Base-by-base conservation (phyloP, 2,113 vertebrate species). In the Thunnus thynnus region DNA sequence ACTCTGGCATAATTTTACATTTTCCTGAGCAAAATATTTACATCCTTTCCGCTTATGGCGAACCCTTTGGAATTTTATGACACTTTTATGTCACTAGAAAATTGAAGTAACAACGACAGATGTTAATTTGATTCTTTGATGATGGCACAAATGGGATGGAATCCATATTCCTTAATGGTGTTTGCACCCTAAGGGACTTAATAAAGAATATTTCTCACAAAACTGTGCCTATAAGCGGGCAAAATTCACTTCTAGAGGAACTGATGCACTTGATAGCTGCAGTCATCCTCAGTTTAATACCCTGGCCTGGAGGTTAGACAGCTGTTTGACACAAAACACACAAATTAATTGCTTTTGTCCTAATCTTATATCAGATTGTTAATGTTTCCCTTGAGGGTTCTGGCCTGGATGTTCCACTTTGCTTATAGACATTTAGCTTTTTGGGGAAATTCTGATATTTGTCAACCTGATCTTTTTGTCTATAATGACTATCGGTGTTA, bases 341-440 rank as follows among this genome's bases (percentile, higher is more conserved):
- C 94, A 95, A 94, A 97, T 96, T 95, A 96, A 95, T 95, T 93
- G 93, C 91, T 91, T 96, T 95, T 95, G 93, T 90, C 93, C 86
- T 92, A 93, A 94, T 93, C 89, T 93, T 90, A 94, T 95, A 95
- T 94, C 94, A 90, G 93, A 92, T 95, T 95, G 94, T 93, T 96
- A 94, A 96, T 93, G 90, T 89, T 82, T 93, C 92, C 93, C 94
- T 90, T 78, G 88, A 90, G 47, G 54, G 5, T 63, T 79, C 81
- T 86, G 86, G 84, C 90, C 75, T 84, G 91, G 88, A 91, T 85
- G 80, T 88, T 94, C 92, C 92, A 86, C 87, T 60, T 85, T 83
- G 92, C 86, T 92, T 81, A 76, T 84, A 22, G 88, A 92, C 91
- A 90, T 82, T 85, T 94, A 88, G 87, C 72, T 92, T 88, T 22